phyloP scores from a whole-genome alignment of 2,113 vertebrate species.

The Acanthochromis polyacanthus region DNA sequence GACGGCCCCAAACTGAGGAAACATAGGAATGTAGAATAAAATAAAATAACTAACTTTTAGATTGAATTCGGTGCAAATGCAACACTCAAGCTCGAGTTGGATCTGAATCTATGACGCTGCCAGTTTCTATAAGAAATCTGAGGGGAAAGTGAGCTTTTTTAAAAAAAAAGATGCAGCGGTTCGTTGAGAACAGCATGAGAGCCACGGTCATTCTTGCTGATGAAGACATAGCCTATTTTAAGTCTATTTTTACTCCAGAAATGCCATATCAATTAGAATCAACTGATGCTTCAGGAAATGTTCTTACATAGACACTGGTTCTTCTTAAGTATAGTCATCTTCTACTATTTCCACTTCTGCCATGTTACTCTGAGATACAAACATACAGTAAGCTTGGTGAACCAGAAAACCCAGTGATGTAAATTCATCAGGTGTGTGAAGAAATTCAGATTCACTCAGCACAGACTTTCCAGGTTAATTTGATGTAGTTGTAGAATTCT shows the following conservation, averaged over 20 bases:
- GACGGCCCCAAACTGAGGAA: too few relatives aligned
- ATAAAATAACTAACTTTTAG: too few relatives aligned
- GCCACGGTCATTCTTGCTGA: constrained; percentile 24
- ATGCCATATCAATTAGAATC: constrained; percentile 43
- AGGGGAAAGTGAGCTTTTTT: neutral
- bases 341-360: neutral
- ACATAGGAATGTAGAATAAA: too few relatives aligned
- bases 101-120: constrained; percentile 2
- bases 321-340: constrained; percentile 12
- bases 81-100: neutral
- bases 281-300: constrained; percentile 18
- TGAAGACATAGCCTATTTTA: constrained; percentile 6
- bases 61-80: neutral
- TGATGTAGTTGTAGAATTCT: neutral
- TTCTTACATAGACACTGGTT: neutral
- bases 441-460: neutral
- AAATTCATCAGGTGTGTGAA: neutral
- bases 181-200: neutral
- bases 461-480: too few relatives aligned
- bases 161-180: neutral
- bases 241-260: constrained; percentile 46
- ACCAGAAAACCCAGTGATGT: neutral
- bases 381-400: neutral
- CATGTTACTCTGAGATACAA: neutral
- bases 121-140: neutral